Conservation (phyloP, 2,113 vertebrate genomes). For the Tragelaphus strepsiceros region DNA sequence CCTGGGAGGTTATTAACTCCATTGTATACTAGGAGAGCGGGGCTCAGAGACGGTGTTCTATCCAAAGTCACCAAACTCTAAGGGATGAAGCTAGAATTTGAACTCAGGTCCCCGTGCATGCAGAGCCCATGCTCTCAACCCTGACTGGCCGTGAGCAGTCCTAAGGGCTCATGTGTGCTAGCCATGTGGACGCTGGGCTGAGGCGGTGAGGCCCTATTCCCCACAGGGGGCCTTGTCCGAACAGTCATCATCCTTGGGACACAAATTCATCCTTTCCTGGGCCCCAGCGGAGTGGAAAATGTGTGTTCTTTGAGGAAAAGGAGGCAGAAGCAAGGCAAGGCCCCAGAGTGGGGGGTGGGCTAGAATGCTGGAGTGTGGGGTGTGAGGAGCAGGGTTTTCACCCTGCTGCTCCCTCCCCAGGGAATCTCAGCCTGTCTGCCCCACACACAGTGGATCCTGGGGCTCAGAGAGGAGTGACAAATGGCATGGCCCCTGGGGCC, state of each 20-base stretch:
- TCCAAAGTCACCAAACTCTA: not conserved
- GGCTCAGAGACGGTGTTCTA: not conserved
- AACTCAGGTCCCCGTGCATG: not conserved
- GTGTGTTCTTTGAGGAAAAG: not conserved
- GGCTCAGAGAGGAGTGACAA: not conserved
- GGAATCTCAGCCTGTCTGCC: not conserved
- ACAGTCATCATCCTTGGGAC: not conserved
- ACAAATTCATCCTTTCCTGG: slow-evolving; percentile 48
- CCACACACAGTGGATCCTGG: not conserved
- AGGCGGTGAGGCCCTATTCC: no score
- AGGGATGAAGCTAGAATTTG: not conserved
- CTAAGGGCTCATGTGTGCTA: rapidly evolving
- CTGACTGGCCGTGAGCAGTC: rapidly evolving
- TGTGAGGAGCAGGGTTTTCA: not conserved
- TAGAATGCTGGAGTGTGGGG: not conserved
- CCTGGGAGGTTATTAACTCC: not conserved
- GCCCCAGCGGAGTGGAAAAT: slow-evolving; percentile 55
- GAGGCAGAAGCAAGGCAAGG: not conserved
- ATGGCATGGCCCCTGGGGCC: not conserved
- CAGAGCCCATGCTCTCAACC: not conserved
- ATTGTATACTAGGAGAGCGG: not conserved
- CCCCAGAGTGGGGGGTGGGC: not conserved
- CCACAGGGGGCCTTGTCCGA: not conserved
- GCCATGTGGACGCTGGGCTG: not conserved
- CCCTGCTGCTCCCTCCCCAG: not conserved